These are phyloP conservation scores for Coregonus sp. DNA, from an alignment of 2,797 vertebrate species.

Conservation along the genomic window DNA sequence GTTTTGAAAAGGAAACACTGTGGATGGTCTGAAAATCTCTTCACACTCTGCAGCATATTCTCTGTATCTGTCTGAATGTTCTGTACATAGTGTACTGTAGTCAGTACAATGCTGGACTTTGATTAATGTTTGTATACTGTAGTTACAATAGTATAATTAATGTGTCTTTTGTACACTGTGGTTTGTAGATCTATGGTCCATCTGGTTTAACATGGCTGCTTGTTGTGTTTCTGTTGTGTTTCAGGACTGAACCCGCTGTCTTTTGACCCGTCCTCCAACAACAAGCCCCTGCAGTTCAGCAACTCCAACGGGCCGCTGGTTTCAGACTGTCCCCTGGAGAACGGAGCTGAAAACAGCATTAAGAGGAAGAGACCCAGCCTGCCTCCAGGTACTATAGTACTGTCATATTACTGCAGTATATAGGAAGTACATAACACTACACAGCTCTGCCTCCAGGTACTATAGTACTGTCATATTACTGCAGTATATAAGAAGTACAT, in stretches of 20 bases:
- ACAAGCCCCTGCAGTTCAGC: conserved; percentile 82
- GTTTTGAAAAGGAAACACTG: background rate
- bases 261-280: conserved; percentile 84
- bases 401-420: background rate
- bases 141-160: background rate
- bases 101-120: too few relatives aligned
- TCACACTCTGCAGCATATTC: background rate
- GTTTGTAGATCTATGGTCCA: background rate
- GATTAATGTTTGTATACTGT: too few relatives aligned
- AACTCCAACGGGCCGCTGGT: conserved; percentile 71
- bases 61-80: background rate
- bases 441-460: background rate
- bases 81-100: too few relatives aligned
- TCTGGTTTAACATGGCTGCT: conserved; percentile 18
- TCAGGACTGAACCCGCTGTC: conserved; percentile 86
- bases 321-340: conserved; percentile 79
- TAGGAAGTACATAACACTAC: too few relatives aligned
- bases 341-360: conserved; percentile 82
- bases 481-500: background rate
- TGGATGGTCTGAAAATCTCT: background rate
- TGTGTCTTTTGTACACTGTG: background rate
- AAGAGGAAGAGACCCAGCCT: conserved; percentile 84
- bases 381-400: conserved; percentile 65
- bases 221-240: conserved; percentile 7
- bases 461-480: background rate